These are phyloP conservation scores for Lumbricus terrestris DNA, from an alignment of 2,888 invertebrate genomes.

Conservation along the genomic window DNA sequence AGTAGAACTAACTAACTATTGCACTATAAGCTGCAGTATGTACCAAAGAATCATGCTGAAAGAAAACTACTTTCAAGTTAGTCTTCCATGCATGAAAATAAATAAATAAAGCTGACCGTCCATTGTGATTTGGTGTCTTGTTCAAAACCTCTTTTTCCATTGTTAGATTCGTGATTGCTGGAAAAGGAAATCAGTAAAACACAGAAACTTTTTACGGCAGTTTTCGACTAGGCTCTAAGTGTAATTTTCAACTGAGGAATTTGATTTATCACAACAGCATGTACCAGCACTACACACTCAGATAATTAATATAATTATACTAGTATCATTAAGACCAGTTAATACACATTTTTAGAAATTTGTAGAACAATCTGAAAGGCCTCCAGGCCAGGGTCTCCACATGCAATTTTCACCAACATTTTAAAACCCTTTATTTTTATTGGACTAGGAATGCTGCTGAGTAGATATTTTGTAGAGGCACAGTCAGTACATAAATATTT, in stretches of 20 bases:
- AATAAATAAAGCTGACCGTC: background rate
- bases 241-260: background rate
- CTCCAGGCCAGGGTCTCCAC: background rate
- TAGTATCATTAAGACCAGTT: no score
- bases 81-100: background rate
- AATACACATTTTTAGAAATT: background rate
- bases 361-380: background rate
- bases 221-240: background rate
- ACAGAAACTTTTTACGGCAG: background rate
- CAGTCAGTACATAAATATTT: background rate
- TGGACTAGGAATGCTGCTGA: background rate
- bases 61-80: background rate
- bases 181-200: background rate
- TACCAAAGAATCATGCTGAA: background rate
- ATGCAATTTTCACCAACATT: background rate
- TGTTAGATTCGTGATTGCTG: background rate
- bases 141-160: background rate
- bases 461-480: background rate
- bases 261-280: background rate
- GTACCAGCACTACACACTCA: background rate
- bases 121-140: background rate
- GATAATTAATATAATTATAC: background rate
- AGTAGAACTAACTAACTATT: background rate
- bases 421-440: background rate
- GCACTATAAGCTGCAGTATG: background rate